A percentile compares a stretch with the other conserved stretches of the same genome.
phyloP scores from a whole-genome alignment of 2,113 vertebrate genomes.

The Lycocorax pyrrhopterus region DNA sequence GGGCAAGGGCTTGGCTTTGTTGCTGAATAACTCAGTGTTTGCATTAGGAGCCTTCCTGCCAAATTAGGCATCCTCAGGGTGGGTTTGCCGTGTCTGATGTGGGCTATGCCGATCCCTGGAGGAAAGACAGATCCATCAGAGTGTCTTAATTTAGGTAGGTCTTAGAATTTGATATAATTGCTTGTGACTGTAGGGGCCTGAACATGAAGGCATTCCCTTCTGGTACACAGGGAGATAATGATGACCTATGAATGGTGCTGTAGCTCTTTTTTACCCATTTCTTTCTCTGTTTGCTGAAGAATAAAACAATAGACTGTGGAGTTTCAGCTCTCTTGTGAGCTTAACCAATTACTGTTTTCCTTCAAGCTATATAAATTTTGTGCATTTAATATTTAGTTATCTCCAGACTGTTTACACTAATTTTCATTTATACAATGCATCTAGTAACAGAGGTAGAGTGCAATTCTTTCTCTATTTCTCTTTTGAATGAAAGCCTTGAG shows the following conservation, averaged over 20 bases:
- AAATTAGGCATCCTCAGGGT: not conserved
- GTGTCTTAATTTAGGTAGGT: not conserved
- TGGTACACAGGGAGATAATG: not conserved
- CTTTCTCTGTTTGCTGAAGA: not conserved
- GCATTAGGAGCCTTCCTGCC: not conserved
- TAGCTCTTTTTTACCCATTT: not conserved
- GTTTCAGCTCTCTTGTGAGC: not conserved
- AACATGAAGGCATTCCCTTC: not conserved
- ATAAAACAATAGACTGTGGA: not conserved
- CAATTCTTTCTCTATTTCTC: conserved; percentile 13
- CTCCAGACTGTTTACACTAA: conserved; percentile 65
- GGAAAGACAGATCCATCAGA: not conserved
- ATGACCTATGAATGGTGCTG: not conserved
- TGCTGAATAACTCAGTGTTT: not conserved
- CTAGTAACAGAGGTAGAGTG: conserved; percentile 35
- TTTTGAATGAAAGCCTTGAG: conserved; percentile 58
- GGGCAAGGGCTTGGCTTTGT: not conserved
- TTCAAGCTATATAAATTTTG: conserved; percentile 49
- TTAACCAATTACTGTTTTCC: conserved; percentile 61
- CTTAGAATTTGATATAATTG: not conserved
- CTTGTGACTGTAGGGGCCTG: not conserved
- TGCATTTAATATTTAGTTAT: conserved; percentile 66
- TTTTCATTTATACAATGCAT: conserved; percentile 64
- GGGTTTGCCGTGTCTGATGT: not conserved
- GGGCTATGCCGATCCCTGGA: not conserved